A percentile compares a stretch with the other conserved stretches of the same genome.
Evolutionary conservation across 2,113 vertebrate genomes (phyloP).

Genomic region (Balaenoptera acutorostrata): DNA sequence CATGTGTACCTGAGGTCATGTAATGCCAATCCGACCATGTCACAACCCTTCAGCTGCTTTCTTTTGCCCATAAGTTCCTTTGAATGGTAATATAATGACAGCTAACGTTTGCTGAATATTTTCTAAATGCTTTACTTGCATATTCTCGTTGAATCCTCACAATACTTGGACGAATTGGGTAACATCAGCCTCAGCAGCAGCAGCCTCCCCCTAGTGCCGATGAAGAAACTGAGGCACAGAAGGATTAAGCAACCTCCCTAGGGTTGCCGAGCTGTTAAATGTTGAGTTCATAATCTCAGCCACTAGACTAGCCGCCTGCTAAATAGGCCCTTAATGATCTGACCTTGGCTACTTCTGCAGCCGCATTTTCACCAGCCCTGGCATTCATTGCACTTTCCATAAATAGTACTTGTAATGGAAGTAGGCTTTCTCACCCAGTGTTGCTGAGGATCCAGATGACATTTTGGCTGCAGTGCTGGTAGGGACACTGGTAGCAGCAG

Average conservation of each 20-base stretch:
- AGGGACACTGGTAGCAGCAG: not conserved
- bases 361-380: not conserved
- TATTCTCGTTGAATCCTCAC: not conserved
- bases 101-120: not conserved
- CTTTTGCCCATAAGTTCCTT: not conserved
- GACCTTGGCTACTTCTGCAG: conserved; percentile 8
- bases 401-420: conserved; percentile 1
- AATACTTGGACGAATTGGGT: not conserved
- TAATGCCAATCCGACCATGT: not conserved
- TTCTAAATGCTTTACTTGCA: not conserved
- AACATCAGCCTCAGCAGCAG: not conserved
- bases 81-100: not conserved
- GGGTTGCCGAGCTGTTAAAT: not conserved
- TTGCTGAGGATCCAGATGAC: conserved; percentile 41
- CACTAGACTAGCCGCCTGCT: not conserved
- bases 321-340: not conserved
- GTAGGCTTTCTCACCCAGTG: not conserved
- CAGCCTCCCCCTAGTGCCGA: not conserved
- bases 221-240: not conserved
- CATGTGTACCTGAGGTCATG: not conserved
- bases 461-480: conserved; percentile 20
- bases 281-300: not conserved
- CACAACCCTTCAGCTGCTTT: not conserved
- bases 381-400: not conserved
- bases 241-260: not conserved